phyloP scores from a whole-genome alignment of 2,113 vertebrate genomes.

The Salvelinus fontinalis region DNA sequence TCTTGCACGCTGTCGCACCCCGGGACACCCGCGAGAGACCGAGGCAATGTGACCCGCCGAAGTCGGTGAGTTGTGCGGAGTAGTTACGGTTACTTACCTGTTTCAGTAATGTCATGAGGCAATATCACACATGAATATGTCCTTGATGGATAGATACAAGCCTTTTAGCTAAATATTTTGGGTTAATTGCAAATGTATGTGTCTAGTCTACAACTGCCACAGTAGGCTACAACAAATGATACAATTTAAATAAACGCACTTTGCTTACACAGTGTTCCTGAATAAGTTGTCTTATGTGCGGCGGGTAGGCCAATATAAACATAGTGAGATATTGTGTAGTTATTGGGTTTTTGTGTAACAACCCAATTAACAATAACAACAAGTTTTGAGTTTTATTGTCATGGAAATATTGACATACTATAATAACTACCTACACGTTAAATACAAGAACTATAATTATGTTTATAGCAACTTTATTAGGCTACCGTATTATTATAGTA shows the following conservation, averaged over 20 bases:
- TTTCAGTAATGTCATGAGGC: background rate
- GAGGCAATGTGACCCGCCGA: conserved; percentile 74
- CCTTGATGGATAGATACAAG: background rate
- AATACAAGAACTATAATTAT: background rate
- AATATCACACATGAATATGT: background rate
- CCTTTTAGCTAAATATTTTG: background rate
- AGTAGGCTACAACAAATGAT: background rate
- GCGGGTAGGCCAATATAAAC: background rate
- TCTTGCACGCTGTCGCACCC: conserved; percentile 72
- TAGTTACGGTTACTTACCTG: background rate
- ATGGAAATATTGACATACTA: background rate
- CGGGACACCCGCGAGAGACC: conserved; percentile 69
- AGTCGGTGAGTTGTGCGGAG: conserved; percentile 70
- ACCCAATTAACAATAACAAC: background rate
- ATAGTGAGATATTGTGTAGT: background rate
- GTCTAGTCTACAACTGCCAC: background rate
- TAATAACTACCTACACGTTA: background rate
- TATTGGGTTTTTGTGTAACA: background rate
- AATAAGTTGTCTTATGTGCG: too few relatives aligned
- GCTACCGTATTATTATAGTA: background rate
- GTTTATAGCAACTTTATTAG: background rate
- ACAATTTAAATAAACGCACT: background rate
- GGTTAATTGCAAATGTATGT: background rate
- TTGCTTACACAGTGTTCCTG: too few relatives aligned
- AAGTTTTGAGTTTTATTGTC: background rate